phyloP scores from a whole-genome alignment of 2,888 invertebrate genomes.

The Aquatica leii region DNA sequence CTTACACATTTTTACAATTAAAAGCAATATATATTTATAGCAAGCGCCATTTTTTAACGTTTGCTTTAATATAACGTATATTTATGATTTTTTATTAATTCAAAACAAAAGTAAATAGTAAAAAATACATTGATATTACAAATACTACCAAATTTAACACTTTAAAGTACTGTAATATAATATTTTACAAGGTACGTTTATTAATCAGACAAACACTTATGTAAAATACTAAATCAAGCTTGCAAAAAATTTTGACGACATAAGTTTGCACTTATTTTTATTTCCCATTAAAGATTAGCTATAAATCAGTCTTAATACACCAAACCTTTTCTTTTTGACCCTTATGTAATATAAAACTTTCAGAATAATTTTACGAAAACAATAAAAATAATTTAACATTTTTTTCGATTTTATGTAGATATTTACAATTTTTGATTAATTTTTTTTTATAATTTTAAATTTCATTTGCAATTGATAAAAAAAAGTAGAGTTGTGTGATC shows the following conservation, averaged over 20 bases:
- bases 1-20: no score
- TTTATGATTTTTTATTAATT: no score
- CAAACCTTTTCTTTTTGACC: conserved; percentile 11
- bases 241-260: conserved; percentile 53
- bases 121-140: no score
- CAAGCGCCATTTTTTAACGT: no score
- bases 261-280: conserved; percentile 59
- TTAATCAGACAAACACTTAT: no score
- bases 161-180: no score
- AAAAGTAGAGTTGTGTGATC: conserved; percentile 21
- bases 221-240: no score
- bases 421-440: neutral
- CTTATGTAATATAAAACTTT: neutral
- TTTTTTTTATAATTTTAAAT: conserved; percentile 8
- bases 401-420: neutral
- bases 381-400: neutral
- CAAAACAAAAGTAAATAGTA: no score
- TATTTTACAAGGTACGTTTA: no score
- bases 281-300: conserved; percentile 57
- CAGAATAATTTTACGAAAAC: neutral
- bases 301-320: conserved; percentile 49
- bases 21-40: no score
- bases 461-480: conserved; percentile 33
- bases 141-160: no score
- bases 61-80: no score